Evolutionary conservation across 1,140 invertebrate species (phyloP).

Genomic region (Zaprionus capensis): DNA sequence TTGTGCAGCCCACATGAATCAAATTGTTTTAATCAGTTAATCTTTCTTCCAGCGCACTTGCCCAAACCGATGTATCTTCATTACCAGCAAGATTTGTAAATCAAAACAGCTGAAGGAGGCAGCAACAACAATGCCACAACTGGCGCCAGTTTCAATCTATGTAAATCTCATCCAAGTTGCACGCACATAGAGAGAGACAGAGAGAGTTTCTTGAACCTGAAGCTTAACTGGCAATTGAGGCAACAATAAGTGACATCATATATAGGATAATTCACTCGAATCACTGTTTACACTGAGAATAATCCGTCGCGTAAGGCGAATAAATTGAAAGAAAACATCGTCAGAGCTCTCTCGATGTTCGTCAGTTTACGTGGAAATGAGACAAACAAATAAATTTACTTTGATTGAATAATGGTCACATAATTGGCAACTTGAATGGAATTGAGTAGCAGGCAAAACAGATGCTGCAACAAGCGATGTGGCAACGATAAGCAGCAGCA

Average conservation of each 20-base stretch:
- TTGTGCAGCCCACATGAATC: conserved; percentile 38
- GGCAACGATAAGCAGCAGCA: conserved; percentile 17
- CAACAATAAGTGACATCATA: conserved; percentile 72
- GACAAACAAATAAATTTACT: conserved; percentile 84
- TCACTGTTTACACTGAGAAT: conserved; percentile 69
- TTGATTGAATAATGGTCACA: conserved; percentile 84
- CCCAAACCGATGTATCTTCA: conserved; percentile 32
- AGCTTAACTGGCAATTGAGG: conserved; percentile 64
- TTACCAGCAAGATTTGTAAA: conserved; percentile 39
- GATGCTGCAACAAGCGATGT: conserved; percentile 58
- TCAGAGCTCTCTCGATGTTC: conserved; percentile 19
- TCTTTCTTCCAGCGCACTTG: not conserved
- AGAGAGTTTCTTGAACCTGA: conserved; percentile 72
- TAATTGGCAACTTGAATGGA: conserved; percentile 84
- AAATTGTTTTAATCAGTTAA: conserved; percentile 30
- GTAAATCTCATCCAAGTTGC: conserved; percentile 15
- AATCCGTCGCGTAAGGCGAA: conserved; percentile 76
- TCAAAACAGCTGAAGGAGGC: conserved; percentile 26
- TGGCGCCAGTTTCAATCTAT: conserved; percentile 43
- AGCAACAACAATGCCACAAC: conserved; percentile 22
- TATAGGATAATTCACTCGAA: conserved; percentile 70
- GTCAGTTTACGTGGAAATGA: conserved; percentile 77
- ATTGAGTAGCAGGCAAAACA: conserved; percentile 84
- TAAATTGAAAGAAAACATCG: conserved; percentile 68
- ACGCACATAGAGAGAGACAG: not conserved